Percentiles rank a stretch among this genome's conserved stretches.
Conservation (phyloP, 1,140 invertebrate species). For the Brachionus rubens region DNA sequence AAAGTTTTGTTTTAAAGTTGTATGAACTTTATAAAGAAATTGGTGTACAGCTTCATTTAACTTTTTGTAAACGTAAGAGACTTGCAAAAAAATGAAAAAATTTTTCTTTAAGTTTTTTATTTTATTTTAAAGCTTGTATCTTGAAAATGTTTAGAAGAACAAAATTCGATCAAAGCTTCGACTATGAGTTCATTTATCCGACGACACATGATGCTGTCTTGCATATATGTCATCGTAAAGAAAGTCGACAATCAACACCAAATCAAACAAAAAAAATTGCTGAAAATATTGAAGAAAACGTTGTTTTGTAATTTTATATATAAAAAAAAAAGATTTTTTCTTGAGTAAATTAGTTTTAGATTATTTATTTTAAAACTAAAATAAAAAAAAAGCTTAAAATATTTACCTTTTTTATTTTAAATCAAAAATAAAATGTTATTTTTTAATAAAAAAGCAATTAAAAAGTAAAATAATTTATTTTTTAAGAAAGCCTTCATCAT, state of each 20-base stretch:
- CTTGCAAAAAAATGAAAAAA: neutral
- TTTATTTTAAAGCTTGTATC: neutral
- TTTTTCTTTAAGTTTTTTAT: neutral
- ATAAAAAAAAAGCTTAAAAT: no score
- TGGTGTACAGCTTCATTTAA: constrained; percentile 48
- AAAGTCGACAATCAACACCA: neutral
- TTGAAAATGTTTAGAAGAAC: neutral
- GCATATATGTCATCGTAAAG: neutral
- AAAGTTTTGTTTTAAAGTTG: constrained; percentile 48
- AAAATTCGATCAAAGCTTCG: neutral
- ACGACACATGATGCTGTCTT: constrained; percentile 19
- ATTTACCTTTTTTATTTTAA: no score
- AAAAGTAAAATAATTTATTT: no score
- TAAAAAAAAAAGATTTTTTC: no score
- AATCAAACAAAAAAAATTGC: neutral
- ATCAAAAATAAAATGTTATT: no score
- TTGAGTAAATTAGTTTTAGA: no score
- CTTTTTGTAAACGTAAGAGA: neutral
- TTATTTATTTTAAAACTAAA: no score
- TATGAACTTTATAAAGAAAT: constrained; percentile 51
- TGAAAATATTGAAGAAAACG: no score
- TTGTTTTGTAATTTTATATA: no score
- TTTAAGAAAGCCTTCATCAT: no score
- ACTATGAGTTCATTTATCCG: neutral
- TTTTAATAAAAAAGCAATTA: no score